Conservation (phyloP, 2,113 vertebrate genomes). For the Suncus etruscus region DNA sequence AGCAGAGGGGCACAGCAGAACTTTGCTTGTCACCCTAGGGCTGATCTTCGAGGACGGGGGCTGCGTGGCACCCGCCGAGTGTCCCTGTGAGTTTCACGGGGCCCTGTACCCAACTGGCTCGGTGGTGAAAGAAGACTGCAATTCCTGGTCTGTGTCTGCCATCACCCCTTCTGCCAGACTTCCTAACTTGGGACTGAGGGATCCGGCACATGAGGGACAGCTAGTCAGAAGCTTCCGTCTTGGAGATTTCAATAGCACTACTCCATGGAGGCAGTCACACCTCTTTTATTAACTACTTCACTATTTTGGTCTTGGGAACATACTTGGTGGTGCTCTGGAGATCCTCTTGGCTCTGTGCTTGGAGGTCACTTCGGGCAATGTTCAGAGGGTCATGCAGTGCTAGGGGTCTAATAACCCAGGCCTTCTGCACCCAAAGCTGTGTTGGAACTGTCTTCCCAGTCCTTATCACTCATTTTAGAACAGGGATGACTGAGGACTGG, state of each 20-base stretch:
- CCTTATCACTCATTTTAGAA: background rate
- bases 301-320: too few species aligned
- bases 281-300: too few species aligned
- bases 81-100: conserved; percentile 95
- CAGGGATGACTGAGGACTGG: background rate
- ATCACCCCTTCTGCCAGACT: background rate
- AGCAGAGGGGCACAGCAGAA: background rate
- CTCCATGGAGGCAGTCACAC: background rate
- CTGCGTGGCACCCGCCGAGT: conserved; percentile 93
- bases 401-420: too few species aligned
- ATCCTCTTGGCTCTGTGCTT: too few species aligned
- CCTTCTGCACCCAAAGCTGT: too few species aligned
- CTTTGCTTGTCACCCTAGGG: conserved; percentile 85
- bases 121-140: conserved; percentile 94
- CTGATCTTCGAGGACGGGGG: conserved; percentile 92
- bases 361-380: too few species aligned
- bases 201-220: background rate
- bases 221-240: background rate
- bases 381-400: too few species aligned
- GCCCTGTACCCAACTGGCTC: conserved; percentile 90
- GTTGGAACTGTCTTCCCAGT: background rate
- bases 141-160: conserved; percentile 90
- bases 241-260: background rate
- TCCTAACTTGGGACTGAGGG: background rate
- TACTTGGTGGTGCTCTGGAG: too few species aligned